Evolutionary conservation across 2,888 invertebrate genomes (phyloP), one percentile per base, ranked within the genome.

Genomic region (Caenorhabditis becei): DNA sequence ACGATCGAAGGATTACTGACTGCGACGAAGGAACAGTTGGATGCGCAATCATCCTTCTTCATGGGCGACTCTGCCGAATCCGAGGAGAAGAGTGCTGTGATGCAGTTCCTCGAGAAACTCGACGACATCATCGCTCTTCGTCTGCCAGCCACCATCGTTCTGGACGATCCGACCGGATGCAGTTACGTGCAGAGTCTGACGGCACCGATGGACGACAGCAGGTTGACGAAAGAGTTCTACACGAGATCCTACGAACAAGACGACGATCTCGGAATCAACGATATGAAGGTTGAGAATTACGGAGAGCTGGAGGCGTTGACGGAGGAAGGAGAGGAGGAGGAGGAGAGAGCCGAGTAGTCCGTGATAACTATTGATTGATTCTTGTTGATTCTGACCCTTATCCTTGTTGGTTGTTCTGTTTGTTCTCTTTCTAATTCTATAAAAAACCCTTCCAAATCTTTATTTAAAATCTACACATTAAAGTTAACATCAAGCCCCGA

Each of bases 91-190:
- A 47, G 44, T 10, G 87, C 84, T 8, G 84, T 90, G 51, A 70
- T 54, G 16, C 47, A 63, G n/a, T 80, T 90, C 32, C 71, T 89
- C 20, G 80, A 71, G 24, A 70, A 80, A 56, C 79, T 90, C 49
- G 85, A 87, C 26, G 87, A 88, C 51, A 80, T 81, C 53, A 71
- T 89, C 44, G 78, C 82, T 20, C 70, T 90, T 20, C 82, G 87
- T 51, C 61, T 78, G 5, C 88, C 93, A 4, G 93, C 95, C 0
- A 96, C 96, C 0, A 86, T 99, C 1, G 91, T 97, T 2, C 92
- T 99, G 83, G 96, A 98, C 92, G 99, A 99, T 93, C 97, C 98
- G 1, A 96, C 97, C 10, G 99, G 99, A 0, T 98, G 98, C 92
- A 97, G 97, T 83, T 98, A 97, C 91, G 93, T 98, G 53, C 78